A percentile compares a stretch with the other conserved stretches of the same genome.
Conservation (phyloP, 2,888 invertebrate species). For the Fragum sueziense region DNA sequence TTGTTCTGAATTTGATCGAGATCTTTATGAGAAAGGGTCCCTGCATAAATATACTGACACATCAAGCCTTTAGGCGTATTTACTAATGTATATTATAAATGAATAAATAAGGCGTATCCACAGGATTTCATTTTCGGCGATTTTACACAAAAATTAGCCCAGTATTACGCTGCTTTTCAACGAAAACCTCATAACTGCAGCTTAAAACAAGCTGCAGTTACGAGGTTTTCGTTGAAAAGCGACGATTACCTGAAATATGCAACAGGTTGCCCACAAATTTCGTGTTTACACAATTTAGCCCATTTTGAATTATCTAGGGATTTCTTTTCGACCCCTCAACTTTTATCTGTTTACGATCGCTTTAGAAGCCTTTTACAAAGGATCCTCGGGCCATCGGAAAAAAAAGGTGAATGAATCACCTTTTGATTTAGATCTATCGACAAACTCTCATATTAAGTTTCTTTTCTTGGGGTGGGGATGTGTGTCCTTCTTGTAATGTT, state of each 20-base stretch:
- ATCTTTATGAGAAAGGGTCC: too few species aligned
- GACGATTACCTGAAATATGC: constrained; percentile 19
- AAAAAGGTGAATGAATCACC: too few species aligned
- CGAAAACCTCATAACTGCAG: too few species aligned
- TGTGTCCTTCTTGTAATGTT: too few species aligned
- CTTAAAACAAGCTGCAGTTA: too few species aligned
- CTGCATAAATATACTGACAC: too few species aligned
- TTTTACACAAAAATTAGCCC: constrained; percentile 18
- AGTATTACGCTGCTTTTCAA: too few species aligned
- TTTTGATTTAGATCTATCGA: too few species aligned
- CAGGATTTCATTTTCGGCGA: constrained; percentile 3
- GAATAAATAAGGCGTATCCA: not conserved
- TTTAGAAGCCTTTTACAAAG: not conserved
- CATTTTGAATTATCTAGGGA: constrained; percentile 13
- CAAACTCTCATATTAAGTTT: too few species aligned
- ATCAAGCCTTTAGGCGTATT: not conserved
- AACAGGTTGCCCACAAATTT: not conserved
- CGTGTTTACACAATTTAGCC: constrained; percentile 19
- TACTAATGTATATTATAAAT: not conserved
- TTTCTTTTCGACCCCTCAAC: not conserved
- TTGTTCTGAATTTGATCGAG: too few species aligned
- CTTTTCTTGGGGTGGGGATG: too few species aligned
- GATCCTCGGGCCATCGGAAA: not conserved
- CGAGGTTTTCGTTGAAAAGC: too few species aligned
- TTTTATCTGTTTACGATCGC: constrained; percentile 12